Conservation (phyloP, 2,888 invertebrate genomes). For the Trilocha varians region DNA sequence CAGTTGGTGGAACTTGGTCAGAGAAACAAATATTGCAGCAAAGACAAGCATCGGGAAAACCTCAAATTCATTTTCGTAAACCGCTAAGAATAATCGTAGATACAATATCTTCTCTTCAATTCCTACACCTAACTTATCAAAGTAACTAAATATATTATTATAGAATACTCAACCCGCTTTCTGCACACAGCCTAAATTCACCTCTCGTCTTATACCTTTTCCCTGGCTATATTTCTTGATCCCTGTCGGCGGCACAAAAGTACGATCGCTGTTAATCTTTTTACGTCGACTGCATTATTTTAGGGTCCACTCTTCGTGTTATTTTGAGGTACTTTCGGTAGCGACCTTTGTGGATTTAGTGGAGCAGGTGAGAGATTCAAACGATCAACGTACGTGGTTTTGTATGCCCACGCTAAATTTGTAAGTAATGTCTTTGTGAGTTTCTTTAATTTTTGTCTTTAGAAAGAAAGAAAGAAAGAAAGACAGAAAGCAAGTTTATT, state of each 20-base stretch:
- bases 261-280: slow-evolving; percentile 52
- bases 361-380: slow-evolving; percentile 12
- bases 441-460: no score
- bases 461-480: no score
- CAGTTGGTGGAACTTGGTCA: no score
- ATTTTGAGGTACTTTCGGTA: slow-evolving; percentile 24
- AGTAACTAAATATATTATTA: no score
- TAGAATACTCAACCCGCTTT: neutral
- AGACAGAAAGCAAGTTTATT: no score
- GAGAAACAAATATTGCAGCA: no score
- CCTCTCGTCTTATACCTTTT: slow-evolving; percentile 27
- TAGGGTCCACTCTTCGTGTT: slow-evolving; percentile 29
- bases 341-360: slow-evolving; percentile 15
- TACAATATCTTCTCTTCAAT: no score
- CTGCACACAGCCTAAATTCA: slow-evolving; percentile 16
- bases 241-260: slow-evolving; percentile 45
- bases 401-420: neutral
- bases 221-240: slow-evolving; percentile 45
- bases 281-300: slow-evolving; percentile 54
- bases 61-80: no score
- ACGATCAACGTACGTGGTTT: slow-evolving; percentile 12
- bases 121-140: no score
- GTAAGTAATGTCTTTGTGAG: no score
- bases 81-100: no score
- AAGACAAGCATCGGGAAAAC: no score